These are phyloP conservation scores for Acleris cristana DNA, from an alignment of 2,888 invertebrate species.

Conservation along the genomic window DNA sequence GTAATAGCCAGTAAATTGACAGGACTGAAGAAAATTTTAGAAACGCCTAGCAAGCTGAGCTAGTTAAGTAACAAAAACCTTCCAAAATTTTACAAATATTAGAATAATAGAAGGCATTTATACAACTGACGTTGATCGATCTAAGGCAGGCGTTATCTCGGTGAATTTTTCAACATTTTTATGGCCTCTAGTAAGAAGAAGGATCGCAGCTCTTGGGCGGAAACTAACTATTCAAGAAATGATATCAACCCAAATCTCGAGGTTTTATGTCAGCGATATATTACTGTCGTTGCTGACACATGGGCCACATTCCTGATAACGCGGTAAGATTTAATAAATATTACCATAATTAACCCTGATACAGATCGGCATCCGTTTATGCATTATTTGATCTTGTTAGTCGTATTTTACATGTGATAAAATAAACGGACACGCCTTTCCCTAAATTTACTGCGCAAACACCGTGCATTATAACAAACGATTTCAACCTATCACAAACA, in stretches of 20 bases:
- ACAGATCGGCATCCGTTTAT: slow-evolving; percentile 70
- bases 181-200: slow-evolving; percentile 57
- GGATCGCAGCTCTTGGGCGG: slow-evolving; percentile 63
- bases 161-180: slow-evolving; percentile 76
- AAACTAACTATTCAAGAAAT: slow-evolving; percentile 75
- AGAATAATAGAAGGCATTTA: slow-evolving; percentile 45
- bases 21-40: no score
- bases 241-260: slow-evolving; percentile 76
- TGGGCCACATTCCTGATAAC: slow-evolving; percentile 71
- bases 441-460: no score
- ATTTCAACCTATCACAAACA: neutral
- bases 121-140: slow-evolving; percentile 73
- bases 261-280: slow-evolving; percentile 79
- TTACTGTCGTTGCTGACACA: slow-evolving; percentile 71
- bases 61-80: neutral
- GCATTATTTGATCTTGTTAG: slow-evolving; percentile 66
- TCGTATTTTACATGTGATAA: slow-evolving; percentile 40
- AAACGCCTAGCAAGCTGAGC: no score
- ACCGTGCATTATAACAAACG: no score
- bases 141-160: slow-evolving; percentile 61
- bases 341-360: slow-evolving; percentile 78
- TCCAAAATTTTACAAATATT: slow-evolving; percentile 18
- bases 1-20: no score
- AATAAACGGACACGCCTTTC: slow-evolving; percentile 19
- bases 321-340: slow-evolving; percentile 74